phyloP scores from a whole-genome alignment of 2,113 vertebrate species.

The Laterallus jamaicensis region DNA sequence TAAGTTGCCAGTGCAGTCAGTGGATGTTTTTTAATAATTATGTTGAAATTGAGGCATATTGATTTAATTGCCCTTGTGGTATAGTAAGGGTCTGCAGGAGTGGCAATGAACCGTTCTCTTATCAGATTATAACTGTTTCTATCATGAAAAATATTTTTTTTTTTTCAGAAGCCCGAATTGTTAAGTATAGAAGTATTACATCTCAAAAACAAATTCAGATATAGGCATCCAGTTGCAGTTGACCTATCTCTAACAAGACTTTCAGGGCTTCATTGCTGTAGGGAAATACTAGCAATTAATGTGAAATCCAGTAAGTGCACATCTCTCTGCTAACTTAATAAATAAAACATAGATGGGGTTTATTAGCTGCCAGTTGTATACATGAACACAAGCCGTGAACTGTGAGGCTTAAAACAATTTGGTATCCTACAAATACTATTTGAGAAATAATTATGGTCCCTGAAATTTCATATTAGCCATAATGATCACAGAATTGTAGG shows the following conservation, averaged over 20 bases:
- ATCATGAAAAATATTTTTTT: not conserved
- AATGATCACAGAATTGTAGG: not conserved
- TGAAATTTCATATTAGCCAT: constrained; percentile 5
- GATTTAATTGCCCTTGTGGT: not conserved
- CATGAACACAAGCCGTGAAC: constrained; percentile 1
- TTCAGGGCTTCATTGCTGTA: not conserved
- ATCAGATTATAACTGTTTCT: not conserved
- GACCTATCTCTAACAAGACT: not conserved
- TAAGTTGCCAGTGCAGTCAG: not conserved
- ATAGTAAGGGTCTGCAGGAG: not conserved
- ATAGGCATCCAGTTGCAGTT: not conserved
- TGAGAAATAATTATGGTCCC: constrained; percentile 32
- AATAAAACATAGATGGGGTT: constrained; percentile 17
- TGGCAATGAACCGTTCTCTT: not conserved
- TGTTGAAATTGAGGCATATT: not conserved
- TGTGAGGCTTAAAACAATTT: constrained; percentile 21
- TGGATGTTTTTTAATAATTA: not conserved
- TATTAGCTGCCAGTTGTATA: not conserved
- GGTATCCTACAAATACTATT: not conserved
- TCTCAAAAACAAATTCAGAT: not conserved
- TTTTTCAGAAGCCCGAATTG: not conserved
- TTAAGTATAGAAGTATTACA: not conserved
- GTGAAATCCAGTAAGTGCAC: not conserved
- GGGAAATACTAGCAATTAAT: constrained; percentile 25
- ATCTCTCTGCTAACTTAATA: constrained; percentile 11